A percentile compares a stretch with the other conserved stretches of the same genome.
Conservation (phyloP, 2,113 vertebrate species). For the Actenoides lindsayi region DNA sequence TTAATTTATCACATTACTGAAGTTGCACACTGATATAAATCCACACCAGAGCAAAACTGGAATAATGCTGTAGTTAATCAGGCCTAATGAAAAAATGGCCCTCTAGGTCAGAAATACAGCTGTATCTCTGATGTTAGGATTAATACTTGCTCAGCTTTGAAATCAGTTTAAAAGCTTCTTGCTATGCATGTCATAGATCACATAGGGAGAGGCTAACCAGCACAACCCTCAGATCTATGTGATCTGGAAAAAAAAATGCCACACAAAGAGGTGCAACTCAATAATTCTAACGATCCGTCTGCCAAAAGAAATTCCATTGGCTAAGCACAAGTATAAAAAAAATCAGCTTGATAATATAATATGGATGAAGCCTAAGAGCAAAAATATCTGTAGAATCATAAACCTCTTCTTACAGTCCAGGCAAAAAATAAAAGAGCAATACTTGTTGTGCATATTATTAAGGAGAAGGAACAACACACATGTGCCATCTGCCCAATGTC, state of each 20-base stretch:
- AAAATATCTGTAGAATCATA: conserved; percentile 9
- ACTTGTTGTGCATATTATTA: neutral
- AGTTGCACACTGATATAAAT: conserved; percentile 1
- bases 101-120: conserved; percentile 40
- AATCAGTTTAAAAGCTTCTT: conserved; percentile 3
- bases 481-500: neutral
- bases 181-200: neutral
- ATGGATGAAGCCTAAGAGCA: neutral
- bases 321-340: neutral
- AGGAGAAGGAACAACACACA: neutral
- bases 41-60: neutral
- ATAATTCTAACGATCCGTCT: neutral
- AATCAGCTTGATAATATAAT: neutral
- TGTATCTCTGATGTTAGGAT: conserved; percentile 29
- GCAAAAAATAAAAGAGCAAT: neutral
- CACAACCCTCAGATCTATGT: neutral
- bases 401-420: neutral
- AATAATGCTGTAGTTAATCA: conserved; percentile 31
- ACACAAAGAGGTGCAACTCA: conserved; percentile 2
- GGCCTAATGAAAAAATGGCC: conserved; percentile 15
- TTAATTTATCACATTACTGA: conserved; percentile 34
- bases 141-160: neutral
- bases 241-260: neutral
- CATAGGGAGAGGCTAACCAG: neutral
- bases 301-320: neutral